phyloP scores from a whole-genome alignment of 2,888 invertebrate species.

The Aplocera efformata region DNA sequence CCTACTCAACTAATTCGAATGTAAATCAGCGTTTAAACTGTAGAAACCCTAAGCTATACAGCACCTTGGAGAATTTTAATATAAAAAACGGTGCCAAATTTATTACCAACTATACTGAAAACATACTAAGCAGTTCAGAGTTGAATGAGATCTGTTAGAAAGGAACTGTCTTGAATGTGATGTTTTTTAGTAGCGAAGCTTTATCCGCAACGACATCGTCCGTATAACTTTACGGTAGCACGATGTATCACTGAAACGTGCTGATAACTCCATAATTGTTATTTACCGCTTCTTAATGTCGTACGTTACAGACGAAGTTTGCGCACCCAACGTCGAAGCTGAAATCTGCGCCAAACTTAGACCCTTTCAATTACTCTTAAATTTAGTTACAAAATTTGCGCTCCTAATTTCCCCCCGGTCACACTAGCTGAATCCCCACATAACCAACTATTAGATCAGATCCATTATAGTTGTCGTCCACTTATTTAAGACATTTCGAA shows the following conservation, averaged over 20 bases:
- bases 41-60: slow-evolving; percentile 29
- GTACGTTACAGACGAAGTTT: not conserved
- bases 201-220: slow-evolving; percentile 8
- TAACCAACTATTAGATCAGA: too few relatives aligned
- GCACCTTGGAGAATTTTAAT: slow-evolving; percentile 33
- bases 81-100: slow-evolving; percentile 3
- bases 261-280: slow-evolving; percentile 28
- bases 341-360: not conserved
- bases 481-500: too few relatives aligned
- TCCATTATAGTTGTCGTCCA: too few relatives aligned
- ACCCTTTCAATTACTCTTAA: not conserved
- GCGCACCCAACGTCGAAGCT: not conserved
- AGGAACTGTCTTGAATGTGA: slow-evolving; percentile 18
- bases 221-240: slow-evolving; percentile 33
- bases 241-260: slow-evolving; percentile 45
- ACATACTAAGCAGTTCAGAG: slow-evolving; percentile 17
- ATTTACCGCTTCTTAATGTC: slow-evolving; percentile 8
- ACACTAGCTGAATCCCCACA: too few relatives aligned
- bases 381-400: not conserved
- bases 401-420: too few relatives aligned
- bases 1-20: too few relatives aligned
- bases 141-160: slow-evolving; percentile 22
- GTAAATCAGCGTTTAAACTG: too few relatives aligned
- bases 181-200: slow-evolving; percentile 12
- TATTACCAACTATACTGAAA: slow-evolving; percentile 8